Evolutionary conservation across 2,797 vertebrate species (phyloP).

Genomic region (Notolepis coatsorum): DNA sequence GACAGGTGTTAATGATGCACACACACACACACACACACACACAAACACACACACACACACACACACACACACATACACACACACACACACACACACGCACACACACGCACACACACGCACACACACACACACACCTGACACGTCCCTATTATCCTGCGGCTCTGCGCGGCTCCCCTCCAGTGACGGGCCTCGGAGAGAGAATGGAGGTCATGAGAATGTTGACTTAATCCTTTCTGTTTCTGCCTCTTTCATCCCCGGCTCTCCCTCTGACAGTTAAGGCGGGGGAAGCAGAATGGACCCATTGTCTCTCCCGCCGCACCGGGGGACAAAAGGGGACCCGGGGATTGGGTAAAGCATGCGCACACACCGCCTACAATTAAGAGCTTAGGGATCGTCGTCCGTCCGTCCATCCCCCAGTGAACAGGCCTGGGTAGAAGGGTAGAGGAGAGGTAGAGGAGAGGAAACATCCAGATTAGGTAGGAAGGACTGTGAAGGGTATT

Average conservation of each 20-base stretch:
- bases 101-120: not conserved
- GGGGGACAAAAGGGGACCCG: constrained; percentile 70
- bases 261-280: constrained; percentile 70
- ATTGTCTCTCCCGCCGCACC: constrained; percentile 67
- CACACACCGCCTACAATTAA: constrained; percentile 79
- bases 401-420: constrained; percentile 48
- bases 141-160: constrained; percentile 34
- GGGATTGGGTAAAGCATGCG: constrained; percentile 57
- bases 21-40: not conserved
- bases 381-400: constrained; percentile 71
- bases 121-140: constrained; percentile 7
- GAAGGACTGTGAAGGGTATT: constrained; percentile 56
- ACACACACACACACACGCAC: not conserved
- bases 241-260: constrained; percentile 48
- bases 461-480: constrained; percentile 73
- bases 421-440: no score
- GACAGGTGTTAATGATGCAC: no score
- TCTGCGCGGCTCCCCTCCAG: constrained; percentile 27
- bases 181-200: constrained; percentile 46
- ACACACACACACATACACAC: not conserved
- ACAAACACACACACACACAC: not conserved
- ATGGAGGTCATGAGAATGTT: constrained; percentile 83
- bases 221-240: constrained; percentile 76
- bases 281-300: constrained; percentile 56
- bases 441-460: constrained; percentile 56